These are phyloP conservation scores for Euura saliciscinereae DNA, from an alignment of 1,140 invertebrate species.

Conservation along the genomic window DNA sequence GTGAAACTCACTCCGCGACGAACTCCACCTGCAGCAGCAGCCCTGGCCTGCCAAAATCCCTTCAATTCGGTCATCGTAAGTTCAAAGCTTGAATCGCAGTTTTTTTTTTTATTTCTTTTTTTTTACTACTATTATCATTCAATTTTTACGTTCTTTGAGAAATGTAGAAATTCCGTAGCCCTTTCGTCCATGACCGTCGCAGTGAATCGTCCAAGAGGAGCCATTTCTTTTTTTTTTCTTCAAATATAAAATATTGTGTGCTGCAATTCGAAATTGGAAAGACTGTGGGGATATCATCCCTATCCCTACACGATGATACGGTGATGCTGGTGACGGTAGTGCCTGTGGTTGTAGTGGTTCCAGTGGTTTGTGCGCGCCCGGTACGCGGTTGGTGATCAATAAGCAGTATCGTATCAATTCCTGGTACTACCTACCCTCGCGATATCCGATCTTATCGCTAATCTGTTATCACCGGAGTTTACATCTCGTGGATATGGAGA, in stretches of 20 bases:
- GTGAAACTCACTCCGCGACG: slow-evolving; percentile 29
- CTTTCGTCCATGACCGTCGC: no score
- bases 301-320: neutral
- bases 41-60: slow-evolving; percentile 60
- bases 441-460: no score
- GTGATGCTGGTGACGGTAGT: neutral
- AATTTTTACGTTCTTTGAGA: no score
- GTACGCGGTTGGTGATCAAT: slow-evolving; percentile 40
- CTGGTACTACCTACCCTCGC: neutral
- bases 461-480: no score
- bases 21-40: slow-evolving; percentile 43
- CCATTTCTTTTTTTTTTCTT: no score
- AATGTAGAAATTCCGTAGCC: no score
- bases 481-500: no score
- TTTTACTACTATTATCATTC: neutral
- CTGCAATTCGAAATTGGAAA: no score
- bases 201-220: no score
- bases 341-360: neutral
- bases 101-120: neutral
- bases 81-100: slow-evolving; percentile 21
- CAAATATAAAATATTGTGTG: no score
- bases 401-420: slow-evolving; percentile 48
- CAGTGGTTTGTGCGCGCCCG: slow-evolving; percentile 9
- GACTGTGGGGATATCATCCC: neutral
- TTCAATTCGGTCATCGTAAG: slow-evolving; percentile 61